Conservation (phyloP, 2,797 vertebrate genomes). For the Syngnathus rostellatus region DNA sequence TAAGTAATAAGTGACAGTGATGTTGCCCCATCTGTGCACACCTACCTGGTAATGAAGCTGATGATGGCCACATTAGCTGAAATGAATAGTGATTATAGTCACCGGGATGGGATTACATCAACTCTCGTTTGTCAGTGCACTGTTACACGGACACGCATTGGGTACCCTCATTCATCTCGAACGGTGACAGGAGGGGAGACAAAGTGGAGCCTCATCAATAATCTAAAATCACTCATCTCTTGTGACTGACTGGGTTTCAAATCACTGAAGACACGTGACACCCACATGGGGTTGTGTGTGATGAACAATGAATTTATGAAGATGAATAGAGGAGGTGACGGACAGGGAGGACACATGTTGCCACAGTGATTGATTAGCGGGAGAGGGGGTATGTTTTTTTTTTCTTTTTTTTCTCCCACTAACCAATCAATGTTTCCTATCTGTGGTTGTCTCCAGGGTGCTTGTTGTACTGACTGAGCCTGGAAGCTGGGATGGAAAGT, state of each 20-base stretch:
- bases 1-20: slow-evolving; percentile 39
- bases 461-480: background rate
- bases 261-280: slow-evolving; percentile 40
- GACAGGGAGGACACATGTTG: slow-evolving; percentile 12
- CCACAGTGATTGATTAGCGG: slow-evolving; percentile 28
- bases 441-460: background rate
- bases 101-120: slow-evolving; percentile 41
- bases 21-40: slow-evolving; percentile 35
- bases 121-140: slow-evolving; percentile 38
- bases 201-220: slow-evolving; percentile 54
- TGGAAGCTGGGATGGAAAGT: background rate
- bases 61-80: slow-evolving; percentile 52
- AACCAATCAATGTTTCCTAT: background rate
- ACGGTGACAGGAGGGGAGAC: slow-evolving; percentile 29
- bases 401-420: background rate
- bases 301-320: background rate
- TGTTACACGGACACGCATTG: slow-evolving; percentile 29
- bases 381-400: slow-evolving; percentile 15
- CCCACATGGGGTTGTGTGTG: slow-evolving; percentile 25
- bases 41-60: slow-evolving; percentile 41
- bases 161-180: slow-evolving; percentile 25
- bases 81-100: slow-evolving; percentile 52
- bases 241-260: slow-evolving; percentile 39
- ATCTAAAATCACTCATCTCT: slow-evolving; percentile 51
- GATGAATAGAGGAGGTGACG: background rate